Percentiles rank a stretch among this genome's conserved stretches.
These are phyloP conservation scores for Drosophila histrio DNA, from an alignment of 2,888 invertebrate species.

Conservation along the genomic window DNA sequence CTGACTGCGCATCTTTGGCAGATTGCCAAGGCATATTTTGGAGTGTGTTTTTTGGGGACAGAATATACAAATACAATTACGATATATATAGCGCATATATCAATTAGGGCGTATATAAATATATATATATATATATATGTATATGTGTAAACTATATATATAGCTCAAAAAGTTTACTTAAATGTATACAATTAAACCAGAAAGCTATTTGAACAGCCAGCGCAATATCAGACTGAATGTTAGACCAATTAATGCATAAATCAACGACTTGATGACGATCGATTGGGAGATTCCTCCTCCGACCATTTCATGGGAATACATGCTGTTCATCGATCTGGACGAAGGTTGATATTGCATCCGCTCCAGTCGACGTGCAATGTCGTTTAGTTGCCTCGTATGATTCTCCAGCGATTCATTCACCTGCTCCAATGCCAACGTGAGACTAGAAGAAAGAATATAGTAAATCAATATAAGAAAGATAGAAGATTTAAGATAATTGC, in stretches of 20 bases:
- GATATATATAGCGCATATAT: constrained; percentile 20
- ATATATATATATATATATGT: constrained; percentile 15
- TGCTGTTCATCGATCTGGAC: constrained; percentile 18
- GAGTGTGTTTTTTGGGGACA: constrained; percentile 36
- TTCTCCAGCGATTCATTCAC: constrained; percentile 85
- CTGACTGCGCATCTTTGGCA: constrained; percentile 41
- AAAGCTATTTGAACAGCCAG: constrained; percentile 78
- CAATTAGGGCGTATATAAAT: constrained; percentile 20
- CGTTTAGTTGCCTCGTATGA: constrained; percentile 85
- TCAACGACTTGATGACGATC: constrained; percentile 72
- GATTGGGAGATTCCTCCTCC: constrained; percentile 68
- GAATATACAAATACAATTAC: constrained; percentile 48
- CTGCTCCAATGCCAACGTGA: constrained; percentile 85
- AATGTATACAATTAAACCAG: constrained; percentile 40
- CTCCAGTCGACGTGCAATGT: constrained; percentile 79
- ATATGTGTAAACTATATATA: constrained; percentile 42
- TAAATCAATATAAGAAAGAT: too few relatives aligned
- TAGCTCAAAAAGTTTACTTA: constrained; percentile 59
- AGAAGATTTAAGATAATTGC: too few relatives aligned
- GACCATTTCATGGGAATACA: constrained; percentile 44
- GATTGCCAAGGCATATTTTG: constrained; percentile 52
- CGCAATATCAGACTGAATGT: constrained; percentile 75
- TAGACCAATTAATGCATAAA: constrained; percentile 76
- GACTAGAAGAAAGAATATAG: constrained; percentile 80
- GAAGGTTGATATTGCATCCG: constrained; percentile 80